These are phyloP conservation scores for Chaetops frenatus DNA, from an alignment of 2,113 vertebrate species.

Conservation along the genomic window DNA sequence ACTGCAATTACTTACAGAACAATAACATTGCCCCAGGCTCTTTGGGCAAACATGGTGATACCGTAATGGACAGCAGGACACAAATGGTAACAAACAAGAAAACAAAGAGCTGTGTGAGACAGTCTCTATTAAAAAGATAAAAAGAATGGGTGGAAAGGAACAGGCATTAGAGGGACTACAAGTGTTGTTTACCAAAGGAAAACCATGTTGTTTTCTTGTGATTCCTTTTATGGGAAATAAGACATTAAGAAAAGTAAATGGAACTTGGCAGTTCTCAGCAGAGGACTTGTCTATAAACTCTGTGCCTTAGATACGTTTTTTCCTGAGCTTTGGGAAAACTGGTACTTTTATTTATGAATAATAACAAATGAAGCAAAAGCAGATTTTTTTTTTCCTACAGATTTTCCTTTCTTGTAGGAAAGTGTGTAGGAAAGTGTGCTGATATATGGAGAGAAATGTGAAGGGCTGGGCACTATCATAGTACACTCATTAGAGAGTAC, in stretches of 20 bases:
- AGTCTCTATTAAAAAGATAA: not conserved
- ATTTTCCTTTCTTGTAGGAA: not conserved
- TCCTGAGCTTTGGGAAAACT: not conserved
- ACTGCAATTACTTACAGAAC: not conserved
- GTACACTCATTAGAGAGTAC: not conserved
- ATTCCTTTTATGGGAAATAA: not conserved
- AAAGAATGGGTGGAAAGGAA: not conserved
- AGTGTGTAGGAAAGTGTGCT: not conserved
- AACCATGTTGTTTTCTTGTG: not conserved
- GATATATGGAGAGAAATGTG: not conserved
- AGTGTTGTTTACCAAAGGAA: not conserved
- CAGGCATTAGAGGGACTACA: not conserved
- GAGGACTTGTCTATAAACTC: not conserved
- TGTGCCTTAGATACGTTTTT: not conserved
- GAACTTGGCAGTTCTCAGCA: not conserved
- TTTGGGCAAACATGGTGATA: not conserved
- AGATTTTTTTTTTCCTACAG: not conserved
- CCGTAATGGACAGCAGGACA: not conserved
- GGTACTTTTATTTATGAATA: not conserved
- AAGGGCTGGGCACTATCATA: not conserved
- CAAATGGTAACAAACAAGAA: not conserved
- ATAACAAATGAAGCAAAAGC: not conserved
- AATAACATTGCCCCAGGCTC: not conserved
- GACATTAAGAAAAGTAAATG: not conserved
- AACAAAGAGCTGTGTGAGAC: not conserved